phyloP scores from a whole-genome alignment of 2,113 vertebrate species.

The Formicarius rufipectus region DNA sequence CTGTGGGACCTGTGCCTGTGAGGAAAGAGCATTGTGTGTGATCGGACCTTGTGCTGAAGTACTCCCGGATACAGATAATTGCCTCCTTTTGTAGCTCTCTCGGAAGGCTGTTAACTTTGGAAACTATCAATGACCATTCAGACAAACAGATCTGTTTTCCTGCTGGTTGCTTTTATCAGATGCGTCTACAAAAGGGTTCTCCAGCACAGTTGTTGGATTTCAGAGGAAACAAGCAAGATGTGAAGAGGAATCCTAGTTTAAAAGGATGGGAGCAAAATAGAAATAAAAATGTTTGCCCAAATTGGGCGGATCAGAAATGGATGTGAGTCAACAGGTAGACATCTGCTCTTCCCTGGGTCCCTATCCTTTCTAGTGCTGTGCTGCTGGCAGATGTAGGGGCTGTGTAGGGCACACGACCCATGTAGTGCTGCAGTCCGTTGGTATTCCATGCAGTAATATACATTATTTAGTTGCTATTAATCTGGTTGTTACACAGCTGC shows the following conservation, averaged over 20 bases:
- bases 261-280: not conserved
- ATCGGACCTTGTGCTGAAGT: not conserved
- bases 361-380: not conserved
- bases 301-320: not conserved
- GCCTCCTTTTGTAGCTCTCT: not conserved
- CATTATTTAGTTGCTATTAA: not conserved
- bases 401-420: fast-evolving
- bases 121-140: not conserved
- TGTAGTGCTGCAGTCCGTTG: not conserved
- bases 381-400: too few relatives aligned
- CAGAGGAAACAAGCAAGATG: not conserved
- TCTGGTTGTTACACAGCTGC: not conserved
- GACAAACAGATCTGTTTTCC: not conserved
- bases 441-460: not conserved
- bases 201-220: not conserved
- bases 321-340: not conserved
- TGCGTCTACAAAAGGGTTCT: fast-evolving
- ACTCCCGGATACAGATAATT: not conserved
- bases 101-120: not conserved
- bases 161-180: not conserved
- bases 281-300: not conserved
- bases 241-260: not conserved
- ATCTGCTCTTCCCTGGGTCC: not conserved
- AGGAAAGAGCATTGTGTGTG: not conserved
- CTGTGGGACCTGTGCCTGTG: not conserved